Base-by-base conservation (phyloP, 2,888 invertebrate species). In the Portevinia maculata region DNA sequence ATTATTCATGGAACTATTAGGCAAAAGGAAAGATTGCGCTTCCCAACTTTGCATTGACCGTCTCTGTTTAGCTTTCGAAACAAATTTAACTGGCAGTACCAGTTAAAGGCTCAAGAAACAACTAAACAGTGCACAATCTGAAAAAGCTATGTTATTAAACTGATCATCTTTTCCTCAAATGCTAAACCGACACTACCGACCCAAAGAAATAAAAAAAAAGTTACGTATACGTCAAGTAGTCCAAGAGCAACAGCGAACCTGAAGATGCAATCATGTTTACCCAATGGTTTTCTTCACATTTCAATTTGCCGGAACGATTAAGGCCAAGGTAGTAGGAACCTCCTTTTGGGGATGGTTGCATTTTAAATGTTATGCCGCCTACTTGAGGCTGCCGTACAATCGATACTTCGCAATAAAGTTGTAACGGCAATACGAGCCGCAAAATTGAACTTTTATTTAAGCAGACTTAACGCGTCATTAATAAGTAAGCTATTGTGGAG, bases 141-240 rank as follows among this genome's bases (percentile, higher is more conserved):
- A 21, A 17, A 13, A 46, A 53, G 44, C 52, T 60, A 59, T 69
- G 53, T 60, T 60, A 50, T 78, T 41, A 34, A 28, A 55, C 64
- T 71, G 78, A 50, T 71, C 46, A 67, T 60, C 44, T 17, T 74
- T 79, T 79, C 67, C 79, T 79, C 60, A 74, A 74, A 62, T 30
- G 15, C 11, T 37, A 65, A 71, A 28, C 48, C 19, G 73, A 79
- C 53, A 59, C 55, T 28, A 32, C 13, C 39, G 57, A 71, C 28
- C 55, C 24, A 70, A 62, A 55, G 62, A 75, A n/a, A 65, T 8
- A 34, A 34, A 67, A 34, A 55, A 11, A 62, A 34, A 30, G 50
- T 83, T 78, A 70, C 81, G 69, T 70, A 69, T 70, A 32, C 70
- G 48, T 7, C 71, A 71, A 78, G 76, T 65, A 60, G 81, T 60